Evolutionary conservation across 2,888 invertebrate genomes (phyloP), one percentile per base, ranked within the genome.

Genomic region (Clitarchus hookeri): DNA sequence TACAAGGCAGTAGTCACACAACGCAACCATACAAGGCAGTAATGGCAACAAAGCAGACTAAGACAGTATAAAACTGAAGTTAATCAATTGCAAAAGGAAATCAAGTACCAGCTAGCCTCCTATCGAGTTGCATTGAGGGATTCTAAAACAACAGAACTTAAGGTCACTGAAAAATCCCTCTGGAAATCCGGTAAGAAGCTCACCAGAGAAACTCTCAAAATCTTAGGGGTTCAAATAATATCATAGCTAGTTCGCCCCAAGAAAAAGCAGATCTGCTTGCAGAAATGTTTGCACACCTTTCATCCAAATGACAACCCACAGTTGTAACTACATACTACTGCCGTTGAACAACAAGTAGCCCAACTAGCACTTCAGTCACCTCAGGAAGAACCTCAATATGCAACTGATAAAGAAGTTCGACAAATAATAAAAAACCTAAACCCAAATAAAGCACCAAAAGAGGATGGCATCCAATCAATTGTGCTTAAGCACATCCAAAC

Each of bases 221-320:
- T 77, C 16, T 84, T 0, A 44, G n/a, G 8, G n/a, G 54, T 44
- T 19, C 36, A 12, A n/a, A 44, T 11, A 16, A 12, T 12, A 48
- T 26, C 9, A 83, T 65, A 6, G 84, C 86, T n/a, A 36, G 23
- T 27, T 36, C 84, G 27, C 54, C 54, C n/a, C 36, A 84, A n/a
- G 84, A 84, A n/a, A 86, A 86, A 44, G 84, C 86, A 9, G 44
- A 86, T 8, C 44, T 78, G 2, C 12, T 84, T 8, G 86, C 77
- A 54, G 84, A 65, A 83, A 44, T 19, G 44, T 3, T 78, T 84
- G 44, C 48, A 48, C 9, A 44, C 84, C 9, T 65, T 86, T 19
- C 65, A 44, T 0, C 84, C 86, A 0, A 83, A 86, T 27, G n/a
- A 84, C 12, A 78, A 27, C 36, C 84, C 84, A 23, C 36, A 36